phyloP scores from a whole-genome alignment of 2,888 invertebrate genomes.

The Drosophila mimetica region DNA sequence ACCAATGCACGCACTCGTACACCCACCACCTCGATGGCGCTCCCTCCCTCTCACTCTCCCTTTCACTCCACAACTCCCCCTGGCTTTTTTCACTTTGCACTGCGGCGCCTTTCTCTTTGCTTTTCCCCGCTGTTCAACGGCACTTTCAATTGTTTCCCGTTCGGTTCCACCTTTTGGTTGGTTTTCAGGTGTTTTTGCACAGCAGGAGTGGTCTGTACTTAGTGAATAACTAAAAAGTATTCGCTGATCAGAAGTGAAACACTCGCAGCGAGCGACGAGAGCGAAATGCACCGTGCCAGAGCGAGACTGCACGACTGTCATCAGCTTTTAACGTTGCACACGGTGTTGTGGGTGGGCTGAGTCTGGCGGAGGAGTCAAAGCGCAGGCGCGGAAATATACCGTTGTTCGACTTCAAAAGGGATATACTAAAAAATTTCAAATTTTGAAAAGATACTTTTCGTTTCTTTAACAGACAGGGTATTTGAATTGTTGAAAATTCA shows the following conservation, averaged over 20 bases:
- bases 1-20: slow-evolving; percentile 19
- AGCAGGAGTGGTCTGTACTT: background rate
- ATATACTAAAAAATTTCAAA: background rate
- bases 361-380: background rate
- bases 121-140: background rate
- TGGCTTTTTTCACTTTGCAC: slow-evolving; percentile 33
- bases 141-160: slow-evolving; percentile 7
- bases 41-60: slow-evolving; percentile 7
- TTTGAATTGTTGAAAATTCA: no score
- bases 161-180: background rate
- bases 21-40: slow-evolving; percentile 48
- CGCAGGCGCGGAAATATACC: slow-evolving; percentile 17
- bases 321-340: slow-evolving; percentile 23
- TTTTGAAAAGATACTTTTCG: no score
- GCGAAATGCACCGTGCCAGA: slow-evolving; percentile 34
- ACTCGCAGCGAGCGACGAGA: slow-evolving; percentile 44
- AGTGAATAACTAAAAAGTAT: slow-evolving; percentile 2
- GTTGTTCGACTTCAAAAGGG: background rate
- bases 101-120: slow-evolving; percentile 6
- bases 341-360: background rate
- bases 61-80: slow-evolving; percentile 5
- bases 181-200: slow-evolving; percentile 1
- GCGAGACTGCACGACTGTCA: slow-evolving; percentile 19
- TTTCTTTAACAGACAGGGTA: no score
- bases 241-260: slow-evolving; percentile 21